Percentiles rank a stretch among this genome's conserved stretches.
Evolutionary conservation across 2,113 vertebrate species (phyloP).

Genomic region (Aspidoscelis tigris): DNA sequence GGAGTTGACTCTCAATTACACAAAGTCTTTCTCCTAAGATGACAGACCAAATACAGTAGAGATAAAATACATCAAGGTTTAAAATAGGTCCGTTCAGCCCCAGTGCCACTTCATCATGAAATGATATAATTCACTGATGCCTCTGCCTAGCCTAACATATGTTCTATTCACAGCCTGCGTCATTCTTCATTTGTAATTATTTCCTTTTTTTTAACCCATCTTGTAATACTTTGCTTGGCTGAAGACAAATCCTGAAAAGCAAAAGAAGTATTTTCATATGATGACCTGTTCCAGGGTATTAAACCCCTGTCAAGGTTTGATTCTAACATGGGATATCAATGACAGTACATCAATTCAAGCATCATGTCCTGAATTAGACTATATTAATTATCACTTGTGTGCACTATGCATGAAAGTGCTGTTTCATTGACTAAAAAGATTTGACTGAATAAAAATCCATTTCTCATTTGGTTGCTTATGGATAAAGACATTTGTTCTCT

Average conservation of each 20-base stretch:
- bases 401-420: constrained; percentile 80
- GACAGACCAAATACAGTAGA: constrained; percentile 91
- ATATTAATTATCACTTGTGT: constrained; percentile 85
- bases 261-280: constrained; percentile 82
- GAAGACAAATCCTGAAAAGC: constrained; percentile 87
- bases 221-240: constrained; percentile 86
- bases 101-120: constrained; percentile 90
- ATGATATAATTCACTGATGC: constrained; percentile 87
- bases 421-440: constrained; percentile 83
- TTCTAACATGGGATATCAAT: constrained; percentile 81
- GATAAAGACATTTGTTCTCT: constrained; percentile 78
- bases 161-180: constrained; percentile 91
- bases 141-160: constrained; percentile 90
- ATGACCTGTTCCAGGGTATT: constrained; percentile 91
- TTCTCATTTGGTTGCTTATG: constrained; percentile 83
- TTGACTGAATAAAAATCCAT: constrained; percentile 83
- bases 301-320: constrained; percentile 86
- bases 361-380: constrained; percentile 83
- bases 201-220: constrained; percentile 79
- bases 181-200: constrained; percentile 97
- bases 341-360: constrained; percentile 87
- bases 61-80: constrained; percentile 94
- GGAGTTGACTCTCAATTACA: constrained; percentile 94
- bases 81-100: constrained; percentile 95
- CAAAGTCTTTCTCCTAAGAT: constrained; percentile 85